Evolutionary conservation across 2,797 vertebrate species (phyloP).

Genomic region (Hydrophis major): DNA sequence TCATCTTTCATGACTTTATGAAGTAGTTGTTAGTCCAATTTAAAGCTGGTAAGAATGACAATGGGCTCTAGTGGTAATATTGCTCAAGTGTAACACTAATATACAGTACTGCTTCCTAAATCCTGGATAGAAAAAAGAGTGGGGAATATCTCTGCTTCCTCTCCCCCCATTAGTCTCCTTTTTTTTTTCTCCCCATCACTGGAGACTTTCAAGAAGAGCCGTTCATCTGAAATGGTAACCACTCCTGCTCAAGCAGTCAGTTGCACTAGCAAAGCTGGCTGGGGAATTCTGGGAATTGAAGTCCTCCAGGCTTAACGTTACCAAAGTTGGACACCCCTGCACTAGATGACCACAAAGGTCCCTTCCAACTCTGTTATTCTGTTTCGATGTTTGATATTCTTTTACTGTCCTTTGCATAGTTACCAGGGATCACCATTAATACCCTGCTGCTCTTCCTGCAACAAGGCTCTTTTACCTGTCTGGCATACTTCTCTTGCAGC

Average conservation of each 20-base stretch:
- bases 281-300: too few species aligned
- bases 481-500: constrained; percentile 49
- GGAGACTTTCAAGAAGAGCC: too few species aligned
- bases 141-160: constrained; percentile 7
- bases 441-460: constrained; percentile 57
- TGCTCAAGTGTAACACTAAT: background rate
- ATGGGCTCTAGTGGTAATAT: background rate
- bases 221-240: too few species aligned
- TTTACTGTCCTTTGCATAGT: constrained; percentile 49
- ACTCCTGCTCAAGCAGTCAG: background rate
- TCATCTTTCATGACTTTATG: background rate
- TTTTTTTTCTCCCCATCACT: too few species aligned
- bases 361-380: background rate
- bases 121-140: constrained; percentile 28
- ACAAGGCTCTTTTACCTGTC: constrained; percentile 45
- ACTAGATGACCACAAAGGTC: background rate
- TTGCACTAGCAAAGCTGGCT: background rate
- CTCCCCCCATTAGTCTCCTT: background rate
- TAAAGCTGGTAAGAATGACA: background rate
- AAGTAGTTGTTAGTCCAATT: background rate
- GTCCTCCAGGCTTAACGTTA: too few species aligned
- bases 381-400: constrained; percentile 36
- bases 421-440: constrained; percentile 41
- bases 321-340: background rate
- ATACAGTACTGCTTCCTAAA: constrained; percentile 32